Conservation (phyloP, 2,113 vertebrate genomes). For the Eubucco bourcierii region DNA sequence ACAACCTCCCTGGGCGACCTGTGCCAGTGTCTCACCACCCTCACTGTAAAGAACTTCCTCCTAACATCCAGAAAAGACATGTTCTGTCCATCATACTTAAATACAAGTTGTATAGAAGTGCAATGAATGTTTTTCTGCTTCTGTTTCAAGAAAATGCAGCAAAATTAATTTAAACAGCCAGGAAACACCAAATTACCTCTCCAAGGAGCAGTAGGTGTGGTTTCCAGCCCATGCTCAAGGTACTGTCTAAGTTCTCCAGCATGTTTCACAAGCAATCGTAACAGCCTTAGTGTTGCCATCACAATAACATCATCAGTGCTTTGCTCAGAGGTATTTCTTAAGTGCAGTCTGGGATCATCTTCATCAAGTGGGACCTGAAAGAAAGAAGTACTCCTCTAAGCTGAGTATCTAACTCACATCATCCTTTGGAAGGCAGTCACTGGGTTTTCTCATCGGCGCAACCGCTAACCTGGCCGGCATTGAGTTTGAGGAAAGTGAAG, state of each 20-base stretch:
- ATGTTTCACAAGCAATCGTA: constrained; percentile 94
- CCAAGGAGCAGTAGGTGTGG: constrained; percentile 96
- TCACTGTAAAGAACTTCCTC: too few species aligned
- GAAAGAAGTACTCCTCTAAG: background rate
- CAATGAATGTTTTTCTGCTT: background rate
- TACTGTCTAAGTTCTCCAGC: constrained; percentile 95
- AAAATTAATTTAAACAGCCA: background rate
- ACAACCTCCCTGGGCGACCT: too few species aligned
- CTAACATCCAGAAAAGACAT: background rate
- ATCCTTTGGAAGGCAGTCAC: background rate
- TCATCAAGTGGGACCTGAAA: constrained; percentile 85
- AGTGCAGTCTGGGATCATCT: constrained; percentile 88
- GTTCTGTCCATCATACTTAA: background rate
- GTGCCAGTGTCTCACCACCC: too few species aligned
- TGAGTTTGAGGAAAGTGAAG: constrained; percentile 97
- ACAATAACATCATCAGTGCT: constrained; percentile 97
- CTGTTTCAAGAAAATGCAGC: background rate
- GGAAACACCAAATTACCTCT: constrained; percentile 76
- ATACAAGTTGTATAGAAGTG: background rate
- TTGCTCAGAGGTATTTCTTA: constrained; percentile 84
- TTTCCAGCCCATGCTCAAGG: constrained; percentile 92
- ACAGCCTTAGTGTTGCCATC: constrained; percentile 93
- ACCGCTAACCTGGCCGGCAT: constrained; percentile 85
- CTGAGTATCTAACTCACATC: background rate
- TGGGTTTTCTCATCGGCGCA: background rate